These are phyloP conservation scores for Dysidea cf. avara DNA, from an alignment of 37 sponge, comb jelly and placozoan genomes.

Conservation along the genomic window DNA sequence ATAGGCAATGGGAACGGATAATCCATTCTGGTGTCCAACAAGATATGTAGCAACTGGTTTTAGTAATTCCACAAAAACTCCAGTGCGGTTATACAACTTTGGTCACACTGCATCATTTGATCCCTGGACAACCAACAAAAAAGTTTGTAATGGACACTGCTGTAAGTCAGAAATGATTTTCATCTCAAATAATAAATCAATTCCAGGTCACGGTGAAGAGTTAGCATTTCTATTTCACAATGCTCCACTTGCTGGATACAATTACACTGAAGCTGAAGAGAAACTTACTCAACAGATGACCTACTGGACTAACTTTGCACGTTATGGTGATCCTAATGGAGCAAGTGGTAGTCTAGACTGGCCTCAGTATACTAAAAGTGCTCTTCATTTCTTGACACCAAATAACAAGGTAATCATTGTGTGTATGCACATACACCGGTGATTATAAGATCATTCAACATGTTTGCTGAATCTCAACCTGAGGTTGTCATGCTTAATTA, in stretches of 20 bases:
- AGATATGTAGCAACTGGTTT: slow-evolving; percentile 40
- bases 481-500: too few relatives aligned
- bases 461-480: too few relatives aligned
- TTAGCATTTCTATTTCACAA: slow-evolving; percentile 67
- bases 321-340: slow-evolving; percentile 55
- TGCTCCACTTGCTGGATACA: slow-evolving; percentile 36
- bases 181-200: too few relatives aligned
- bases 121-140: slow-evolving; percentile 46
- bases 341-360: too few relatives aligned
- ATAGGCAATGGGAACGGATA: slow-evolving; percentile 60
- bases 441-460: too few relatives aligned
- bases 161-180: too few relatives aligned
- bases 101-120: slow-evolving; percentile 63
- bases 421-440: too few relatives aligned
- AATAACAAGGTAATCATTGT: too few relatives aligned
- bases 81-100: slow-evolving; percentile 55
- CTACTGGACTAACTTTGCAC: slow-evolving; percentile 73
- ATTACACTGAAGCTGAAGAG: slow-evolving; percentile 44
- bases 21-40: slow-evolving; percentile 58
- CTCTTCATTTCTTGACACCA: too few relatives aligned
- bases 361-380: too few relatives aligned
- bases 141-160: slow-evolving; percentile 43
- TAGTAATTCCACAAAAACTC: background rate
- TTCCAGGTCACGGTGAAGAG: slow-evolving; percentile 72
- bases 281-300: slow-evolving; percentile 30